These are phyloP conservation scores for Balearica regulorum DNA, from an alignment of 2,797 vertebrate species.

Conservation along the genomic window DNA sequence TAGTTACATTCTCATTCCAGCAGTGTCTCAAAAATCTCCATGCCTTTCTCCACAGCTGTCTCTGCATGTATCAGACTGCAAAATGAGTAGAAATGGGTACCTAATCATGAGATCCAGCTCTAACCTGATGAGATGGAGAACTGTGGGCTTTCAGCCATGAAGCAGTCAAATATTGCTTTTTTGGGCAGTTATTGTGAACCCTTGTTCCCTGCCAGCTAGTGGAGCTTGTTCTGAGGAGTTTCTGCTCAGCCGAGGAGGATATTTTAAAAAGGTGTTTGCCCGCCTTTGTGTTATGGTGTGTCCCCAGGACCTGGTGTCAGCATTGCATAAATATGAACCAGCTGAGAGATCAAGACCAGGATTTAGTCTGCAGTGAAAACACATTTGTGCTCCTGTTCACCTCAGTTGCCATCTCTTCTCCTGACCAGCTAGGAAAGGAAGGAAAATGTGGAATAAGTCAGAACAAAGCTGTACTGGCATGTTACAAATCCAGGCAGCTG, in stretches of 20 bases:
- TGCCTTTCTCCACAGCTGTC: not conserved
- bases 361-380: not conserved
- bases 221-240: not conserved
- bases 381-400: not conserved
- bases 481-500: not conserved
- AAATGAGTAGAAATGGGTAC: not conserved
- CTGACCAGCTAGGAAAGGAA: not conserved
- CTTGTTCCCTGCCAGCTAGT: not conserved
- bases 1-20: not conserved
- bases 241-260: not conserved
- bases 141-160: not conserved
- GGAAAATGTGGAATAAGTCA: not conserved
- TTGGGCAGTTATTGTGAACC: not conserved
- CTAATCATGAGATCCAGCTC: not conserved
- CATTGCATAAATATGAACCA: not conserved
- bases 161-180: not conserved
- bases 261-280: not conserved
- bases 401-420: not conserved
- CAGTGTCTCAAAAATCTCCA: not conserved
- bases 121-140: not conserved
- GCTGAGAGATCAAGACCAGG: not conserved
- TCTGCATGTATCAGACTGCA: not conserved
- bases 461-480: not conserved
- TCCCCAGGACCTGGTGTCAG: not conserved
- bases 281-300: not conserved